Evolutionary conservation across 2,888 invertebrate genomes (phyloP).

Genomic region (Rotaria magnacalcarata): DNA sequence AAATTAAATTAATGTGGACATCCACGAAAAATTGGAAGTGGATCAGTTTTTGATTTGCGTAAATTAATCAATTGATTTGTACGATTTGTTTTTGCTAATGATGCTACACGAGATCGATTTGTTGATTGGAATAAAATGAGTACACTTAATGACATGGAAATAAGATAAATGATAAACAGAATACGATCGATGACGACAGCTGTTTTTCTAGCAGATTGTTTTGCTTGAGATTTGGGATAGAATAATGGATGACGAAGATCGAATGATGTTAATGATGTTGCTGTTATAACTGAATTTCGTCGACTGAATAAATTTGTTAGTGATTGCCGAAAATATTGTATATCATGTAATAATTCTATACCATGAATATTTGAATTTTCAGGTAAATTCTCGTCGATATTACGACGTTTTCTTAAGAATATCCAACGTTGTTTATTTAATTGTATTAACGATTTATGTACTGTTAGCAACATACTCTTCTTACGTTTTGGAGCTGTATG

Average conservation of each 20-base stretch:
- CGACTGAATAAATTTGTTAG: background rate
- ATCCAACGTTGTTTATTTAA: background rate
- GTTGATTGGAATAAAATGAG: background rate
- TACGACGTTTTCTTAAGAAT: background rate
- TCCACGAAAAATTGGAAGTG: background rate
- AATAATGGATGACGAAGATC: background rate
- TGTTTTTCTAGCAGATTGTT: background rate
- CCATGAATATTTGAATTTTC: background rate
- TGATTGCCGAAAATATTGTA: conserved; percentile 1
- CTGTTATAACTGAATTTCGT: background rate
- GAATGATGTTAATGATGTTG: background rate
- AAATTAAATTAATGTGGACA: background rate
- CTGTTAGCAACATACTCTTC: background rate
- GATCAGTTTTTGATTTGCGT: background rate
- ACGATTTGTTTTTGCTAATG: background rate
- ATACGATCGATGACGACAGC: background rate
- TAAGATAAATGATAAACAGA: conserved; percentile 13
- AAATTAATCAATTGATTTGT: background rate
- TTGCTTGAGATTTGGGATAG: background rate
- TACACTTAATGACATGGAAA: background rate
- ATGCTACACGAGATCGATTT: background rate
- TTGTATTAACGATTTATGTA: background rate
- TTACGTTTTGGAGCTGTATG: background rate
- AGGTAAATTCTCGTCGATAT: background rate
- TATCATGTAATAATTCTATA: background rate